Conservation (phyloP, 2,113 vertebrate species). For the Halcyon malimbica region DNA sequence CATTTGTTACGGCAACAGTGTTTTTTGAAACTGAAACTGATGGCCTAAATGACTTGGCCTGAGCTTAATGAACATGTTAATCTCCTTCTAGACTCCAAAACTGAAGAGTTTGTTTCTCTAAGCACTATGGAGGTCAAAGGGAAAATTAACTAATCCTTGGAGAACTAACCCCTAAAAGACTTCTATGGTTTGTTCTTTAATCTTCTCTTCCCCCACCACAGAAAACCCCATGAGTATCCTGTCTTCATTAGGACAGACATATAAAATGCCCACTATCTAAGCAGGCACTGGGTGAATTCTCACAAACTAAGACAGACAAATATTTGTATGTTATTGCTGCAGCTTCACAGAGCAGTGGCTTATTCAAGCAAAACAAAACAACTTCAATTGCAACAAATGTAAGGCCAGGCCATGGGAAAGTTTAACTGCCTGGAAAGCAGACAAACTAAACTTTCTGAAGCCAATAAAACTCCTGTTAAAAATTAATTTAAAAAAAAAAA, state of each 20-base stretch:
- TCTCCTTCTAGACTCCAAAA: neutral
- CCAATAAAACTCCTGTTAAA: neutral
- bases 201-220: neutral
- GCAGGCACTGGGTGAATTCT: neutral
- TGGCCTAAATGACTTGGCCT: neutral
- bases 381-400: neutral
- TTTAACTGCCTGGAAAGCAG: neutral
- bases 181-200: neutral
- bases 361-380: conserved; percentile 1
- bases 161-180: neutral
- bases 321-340: neutral
- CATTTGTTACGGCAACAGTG: neutral
- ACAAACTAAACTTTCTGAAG: neutral
- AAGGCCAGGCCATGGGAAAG: conserved; percentile 11
- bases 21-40: neutral
- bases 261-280: neutral
- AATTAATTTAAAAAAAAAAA: neutral
- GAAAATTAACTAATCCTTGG: neutral
- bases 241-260: neutral
- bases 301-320: neutral
- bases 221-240: neutral
- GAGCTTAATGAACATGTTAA: neutral
- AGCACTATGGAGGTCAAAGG: neutral
- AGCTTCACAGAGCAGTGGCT: neutral
- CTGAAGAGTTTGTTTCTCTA: neutral